Base-by-base conservation (phyloP, 1,140 invertebrate species). In the Hyposmocoma kahamanoa region DNA sequence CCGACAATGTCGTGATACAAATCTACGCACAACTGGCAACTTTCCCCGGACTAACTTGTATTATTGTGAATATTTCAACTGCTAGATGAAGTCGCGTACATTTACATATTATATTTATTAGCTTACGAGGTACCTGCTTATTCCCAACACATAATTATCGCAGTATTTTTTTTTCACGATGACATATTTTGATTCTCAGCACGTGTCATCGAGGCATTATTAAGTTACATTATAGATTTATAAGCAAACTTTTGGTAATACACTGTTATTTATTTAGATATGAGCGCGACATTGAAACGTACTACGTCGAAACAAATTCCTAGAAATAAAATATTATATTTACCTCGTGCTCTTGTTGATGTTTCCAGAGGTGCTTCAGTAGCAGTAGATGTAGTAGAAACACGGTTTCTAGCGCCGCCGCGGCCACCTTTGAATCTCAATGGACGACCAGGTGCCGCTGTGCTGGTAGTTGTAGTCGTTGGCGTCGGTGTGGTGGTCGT, bases 401-500 rank as follows among this genome's bases (percentile, higher is more conserved):
- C 56, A 11, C 76, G 72, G 10, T 69, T 48, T 15, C 80, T 53
- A 2, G 68, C 71, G 34, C 77, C 75, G 3, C 64, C 60, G 4
- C 80, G 68, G 3, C 66, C 58, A n/a, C n/a, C 59, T 63, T 78
- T 82, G 56, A 84, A 84, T n/a, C 80, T 59, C 6, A 76, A 84
- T 0, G 80, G 72, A 0, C 80, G 72, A n/a, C 76, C 80, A 0
- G 72, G 54, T 2, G 75, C 65, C 0, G 66, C 20, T 0, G 66
- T 60, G 2, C 60, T 74, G 0, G 73, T 73, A 0, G 77, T 72
- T 0, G 78, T 67, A 0, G 71, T 73, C 0, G 74, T 81, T 67
- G 77, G 48, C 67, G 87, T 19, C 63, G 74, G 59, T 5, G 85
- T 81, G n/a, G 87, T 84, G 0, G 89, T 90, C 0, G 88, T 90